Base-by-base conservation (phyloP, 2,888 invertebrate species). In the Brachyptera putata region DNA sequence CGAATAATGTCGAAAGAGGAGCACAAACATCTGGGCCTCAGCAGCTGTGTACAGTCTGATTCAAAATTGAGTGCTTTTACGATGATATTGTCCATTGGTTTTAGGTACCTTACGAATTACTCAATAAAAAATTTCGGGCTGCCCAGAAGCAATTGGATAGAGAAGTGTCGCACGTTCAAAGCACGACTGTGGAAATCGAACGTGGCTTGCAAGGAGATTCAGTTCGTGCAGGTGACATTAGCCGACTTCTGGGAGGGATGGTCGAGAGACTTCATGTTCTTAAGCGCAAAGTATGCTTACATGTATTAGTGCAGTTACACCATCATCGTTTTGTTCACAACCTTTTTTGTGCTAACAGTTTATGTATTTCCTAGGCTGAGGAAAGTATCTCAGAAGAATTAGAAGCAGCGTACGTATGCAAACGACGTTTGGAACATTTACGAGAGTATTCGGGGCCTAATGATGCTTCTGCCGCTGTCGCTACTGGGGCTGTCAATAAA, bases 71-170 rank as follows among this genome's bases (percentile, higher is more conserved):
- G n/a, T n/a, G n/a, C n/a, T n/a, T n/a, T n/a, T n/a, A n/a, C n/a
- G n/a, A n/a, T n/a, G n/a, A n/a, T n/a, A n/a, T n/a, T n/a, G 36
- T 53, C 18, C 61, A 58, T 59, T n/a, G n/a, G n/a, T n/a, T 62
- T 67, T 26, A 63, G 63, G 63, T 63, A 46, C 63, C 63, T 18
- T 73, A 16, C 69, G 99, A 99, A 77, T 85, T 98, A 53, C 80
- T 99, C 66, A 99, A 99, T 77, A 98, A 98, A 75, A 93, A 92
- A 70, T 99, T 97, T 74, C 87, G 98, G 58, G 86, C 89, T 48
- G 93, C 96, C 1, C 98, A 99, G 75, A 95, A 97, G 69, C 87
- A 89, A 11, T 77, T 99, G 61, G 98, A 98, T 71, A 82, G 96
- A 61, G 97, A 95, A 73, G 91, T 91, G 0, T 87, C 94, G 1